phyloP scores from a whole-genome alignment of 1,140 invertebrate species.

The Neodiprion fabricii region DNA sequence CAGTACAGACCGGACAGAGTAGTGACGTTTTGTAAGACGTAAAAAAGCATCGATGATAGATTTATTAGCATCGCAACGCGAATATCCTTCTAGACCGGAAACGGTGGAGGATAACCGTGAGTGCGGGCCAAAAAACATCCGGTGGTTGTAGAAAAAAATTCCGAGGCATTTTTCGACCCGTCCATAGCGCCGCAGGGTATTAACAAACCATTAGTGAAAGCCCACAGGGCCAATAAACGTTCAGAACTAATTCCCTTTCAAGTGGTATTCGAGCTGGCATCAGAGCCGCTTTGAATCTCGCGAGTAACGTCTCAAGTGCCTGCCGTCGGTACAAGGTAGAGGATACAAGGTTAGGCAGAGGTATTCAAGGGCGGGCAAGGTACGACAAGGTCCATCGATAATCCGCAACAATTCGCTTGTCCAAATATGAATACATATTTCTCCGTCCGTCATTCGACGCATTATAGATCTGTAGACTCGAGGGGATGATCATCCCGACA shows the following conservation, averaged over 20 bases:
- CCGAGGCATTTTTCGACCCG: too few relatives aligned
- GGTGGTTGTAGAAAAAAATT: too few relatives aligned
- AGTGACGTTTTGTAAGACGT: too few relatives aligned
- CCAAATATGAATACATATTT: neutral
- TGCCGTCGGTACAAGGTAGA: neutral
- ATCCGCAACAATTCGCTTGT: neutral
- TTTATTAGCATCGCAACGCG: too few relatives aligned
- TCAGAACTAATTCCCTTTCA: neutral
- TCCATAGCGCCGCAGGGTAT: neutral
- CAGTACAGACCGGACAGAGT: too few relatives aligned
- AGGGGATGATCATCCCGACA: neutral
- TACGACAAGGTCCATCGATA: too few relatives aligned
- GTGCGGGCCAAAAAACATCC: too few relatives aligned
- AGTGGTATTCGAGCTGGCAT: too few relatives aligned
- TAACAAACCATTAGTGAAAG: conserved; percentile 1
- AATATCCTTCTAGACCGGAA: too few relatives aligned
- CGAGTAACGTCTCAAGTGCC: neutral
- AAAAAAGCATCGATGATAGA: too few relatives aligned
- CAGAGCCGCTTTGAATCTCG: neutral
- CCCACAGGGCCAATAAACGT: neutral
- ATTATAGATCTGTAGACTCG: neutral
- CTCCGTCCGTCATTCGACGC: neutral
- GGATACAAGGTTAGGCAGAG: neutral
- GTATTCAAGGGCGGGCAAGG: too few relatives aligned
- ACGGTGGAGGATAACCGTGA: too few relatives aligned